These are phyloP conservation scores for Drosophila lutescens DNA, from an alignment of 2,888 invertebrate species.

Conservation along the genomic window DNA sequence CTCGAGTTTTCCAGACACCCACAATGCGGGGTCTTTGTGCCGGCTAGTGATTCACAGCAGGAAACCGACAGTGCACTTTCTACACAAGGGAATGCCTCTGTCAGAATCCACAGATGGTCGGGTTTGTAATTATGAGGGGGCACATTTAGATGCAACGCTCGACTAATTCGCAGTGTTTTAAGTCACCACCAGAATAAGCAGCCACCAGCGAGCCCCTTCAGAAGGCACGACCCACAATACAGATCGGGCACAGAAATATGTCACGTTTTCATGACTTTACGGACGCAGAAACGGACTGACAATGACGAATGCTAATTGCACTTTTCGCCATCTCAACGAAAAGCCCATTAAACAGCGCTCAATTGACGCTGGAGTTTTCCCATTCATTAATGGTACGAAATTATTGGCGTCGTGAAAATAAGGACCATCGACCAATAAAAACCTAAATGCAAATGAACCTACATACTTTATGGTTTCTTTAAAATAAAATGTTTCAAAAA, in stretches of 20 bases:
- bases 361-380: slow-evolving; percentile 28
- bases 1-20: slow-evolving; percentile 16
- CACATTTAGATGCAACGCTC: slow-evolving; percentile 11
- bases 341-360: slow-evolving; percentile 25
- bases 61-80: slow-evolving; percentile 7
- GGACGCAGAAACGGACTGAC: slow-evolving; percentile 20
- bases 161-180: slow-evolving; percentile 19
- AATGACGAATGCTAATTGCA: slow-evolving; percentile 56
- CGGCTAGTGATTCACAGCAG: slow-evolving; percentile 20
- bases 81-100: slow-evolving; percentile 25
- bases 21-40: slow-evolving; percentile 28
- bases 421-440: slow-evolving; percentile 25
- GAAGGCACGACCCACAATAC: slow-evolving; percentile 10
- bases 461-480: slow-evolving; percentile 17
- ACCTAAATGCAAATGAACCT: slow-evolving; percentile 30
- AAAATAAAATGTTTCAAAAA: not conserved
- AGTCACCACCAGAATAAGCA: slow-evolving; percentile 14
- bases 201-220: slow-evolving; percentile 5
- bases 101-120: slow-evolving; percentile 26
- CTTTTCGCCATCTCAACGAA: slow-evolving; percentile 15
- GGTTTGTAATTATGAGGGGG: slow-evolving; percentile 20
- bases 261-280: slow-evolving; percentile 64
- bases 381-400: slow-evolving; percentile 30
- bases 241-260: slow-evolving; percentile 30
- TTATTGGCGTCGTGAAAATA: slow-evolving; percentile 24